A percentile compares a stretch with the other conserved stretches of the same genome.
These are phyloP conservation scores for Calidris pugnax DNA, from an alignment of 2,113 vertebrate species.

Conservation along the genomic window DNA sequence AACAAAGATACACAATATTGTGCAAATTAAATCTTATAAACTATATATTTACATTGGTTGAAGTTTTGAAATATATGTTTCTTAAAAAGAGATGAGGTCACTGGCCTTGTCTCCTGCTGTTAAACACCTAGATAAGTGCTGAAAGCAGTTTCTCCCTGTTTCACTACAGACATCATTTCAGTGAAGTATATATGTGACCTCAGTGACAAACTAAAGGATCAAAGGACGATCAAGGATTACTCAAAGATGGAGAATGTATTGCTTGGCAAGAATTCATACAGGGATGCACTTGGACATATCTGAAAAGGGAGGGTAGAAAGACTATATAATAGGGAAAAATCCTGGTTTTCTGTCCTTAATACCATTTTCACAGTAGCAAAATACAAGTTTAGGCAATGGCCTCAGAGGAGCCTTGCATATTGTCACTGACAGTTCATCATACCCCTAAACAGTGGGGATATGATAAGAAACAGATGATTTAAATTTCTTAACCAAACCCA, in stretches of 20 bases:
- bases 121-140: not conserved
- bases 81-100: not conserved
- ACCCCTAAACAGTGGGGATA: slow-evolving; percentile 20
- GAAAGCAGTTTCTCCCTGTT: not conserved
- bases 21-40: slow-evolving; percentile 39
- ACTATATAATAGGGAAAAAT: not conserved
- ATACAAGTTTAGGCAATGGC: slow-evolving; percentile 39
- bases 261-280: not conserved
- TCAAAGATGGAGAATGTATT: not conserved
- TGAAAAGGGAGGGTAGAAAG: not conserved
- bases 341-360: not conserved
- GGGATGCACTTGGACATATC: not conserved
- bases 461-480: slow-evolving; percentile 74
- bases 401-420: slow-evolving; percentile 39
- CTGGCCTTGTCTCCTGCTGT: not conserved
- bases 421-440: slow-evolving; percentile 68
- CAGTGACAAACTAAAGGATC: not conserved
- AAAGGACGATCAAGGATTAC: not conserved
- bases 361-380: slow-evolving; percentile 62
- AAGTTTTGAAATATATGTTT: not conserved
- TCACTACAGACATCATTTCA: not conserved
- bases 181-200: not conserved
- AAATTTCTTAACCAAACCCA: slow-evolving; percentile 66
- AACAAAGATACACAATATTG: slow-evolving; percentile 3
- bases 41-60: not conserved